Evolutionary conservation across 2,113 vertebrate species (phyloP), one percentile per base, ranked within the genome.

Genomic region (Amphiprion ocellaris): DNA sequence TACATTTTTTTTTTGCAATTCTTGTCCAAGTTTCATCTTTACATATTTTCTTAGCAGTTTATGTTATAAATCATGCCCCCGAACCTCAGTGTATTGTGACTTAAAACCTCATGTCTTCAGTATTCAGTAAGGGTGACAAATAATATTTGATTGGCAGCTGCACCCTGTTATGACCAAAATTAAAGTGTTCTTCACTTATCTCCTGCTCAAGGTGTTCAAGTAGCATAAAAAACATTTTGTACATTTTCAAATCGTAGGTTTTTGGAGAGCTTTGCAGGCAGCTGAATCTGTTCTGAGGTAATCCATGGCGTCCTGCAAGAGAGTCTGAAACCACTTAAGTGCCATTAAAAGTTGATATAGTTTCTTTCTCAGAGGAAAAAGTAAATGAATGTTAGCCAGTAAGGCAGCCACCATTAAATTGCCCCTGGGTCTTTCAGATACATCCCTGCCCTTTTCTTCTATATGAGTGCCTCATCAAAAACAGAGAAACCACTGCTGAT

Each of bases 241-340:
- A 9, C 33, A 23, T 55, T 33, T 46, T 55, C 4, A 28, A 59
- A 74, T 39, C 10, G 17, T 4, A 14, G 24, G 10, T 46, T 17
- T 68, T 62, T 75, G 28, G 4, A 52, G 21, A 30, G 39, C 50
- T 54, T 46, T 55, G 58, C n/a, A 26, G 10, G 17, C 21, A 55
- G 21, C 4, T 15, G 11, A 8, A 37, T 67, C 33, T 72, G 19
- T 44, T 67, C 61, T 47, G 33, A 66, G 53, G 44, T 49, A 56
- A 46, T 23, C 4, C n/a, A 49, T 24, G 1, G 23, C 15, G 21
- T 24, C 71, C 63, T 17, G 24, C 5, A 58, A 23, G n/a, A 26
- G 4, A 4, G 39, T 49, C 12, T 59, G 44, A 50, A n/a, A 28
- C 41, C 19, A 49, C 19, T 30, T 11, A 58, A 28, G n/a, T n/a